These are phyloP conservation scores for Notodonta ziczac DNA, from an alignment of 2,888 invertebrate genomes.

Conservation along the genomic window DNA sequence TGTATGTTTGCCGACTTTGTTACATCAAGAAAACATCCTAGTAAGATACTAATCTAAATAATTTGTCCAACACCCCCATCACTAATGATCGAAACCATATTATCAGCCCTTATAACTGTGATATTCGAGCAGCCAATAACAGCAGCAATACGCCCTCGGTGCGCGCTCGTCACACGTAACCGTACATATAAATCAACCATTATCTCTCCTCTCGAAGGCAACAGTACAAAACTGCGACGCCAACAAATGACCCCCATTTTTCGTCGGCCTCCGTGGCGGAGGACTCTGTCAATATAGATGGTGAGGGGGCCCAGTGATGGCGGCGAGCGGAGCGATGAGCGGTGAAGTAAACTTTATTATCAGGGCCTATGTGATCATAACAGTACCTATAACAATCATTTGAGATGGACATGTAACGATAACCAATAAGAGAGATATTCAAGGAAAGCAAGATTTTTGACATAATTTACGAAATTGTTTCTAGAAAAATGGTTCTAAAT, in stretches of 20 bases:
- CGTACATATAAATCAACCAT: slow-evolving; percentile 79
- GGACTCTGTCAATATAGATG: slow-evolving; percentile 82
- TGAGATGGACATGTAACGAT: too few relatives aligned
- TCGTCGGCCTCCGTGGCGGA: slow-evolving; percentile 77
- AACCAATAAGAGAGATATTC: too few relatives aligned
- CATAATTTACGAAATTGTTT: too few relatives aligned
- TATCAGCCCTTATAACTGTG: slow-evolving; percentile 10
- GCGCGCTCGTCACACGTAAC: slow-evolving; percentile 67
- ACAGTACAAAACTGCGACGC: slow-evolving; percentile 81
- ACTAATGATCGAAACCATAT: not conserved
- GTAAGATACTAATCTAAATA: not conserved
- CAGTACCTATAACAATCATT: too few relatives aligned
- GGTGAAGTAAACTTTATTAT: not conserved
- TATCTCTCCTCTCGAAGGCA: slow-evolving; percentile 81
- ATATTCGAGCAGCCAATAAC: slow-evolving; percentile 40
- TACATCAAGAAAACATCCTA: too few relatives aligned
- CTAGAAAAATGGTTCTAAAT: too few relatives aligned
- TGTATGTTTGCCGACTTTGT: too few relatives aligned
- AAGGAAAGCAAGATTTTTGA: too few relatives aligned
- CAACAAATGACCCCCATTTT: slow-evolving; percentile 83
- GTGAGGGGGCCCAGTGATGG: slow-evolving; percentile 31
- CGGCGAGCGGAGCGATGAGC: slow-evolving; percentile 29
- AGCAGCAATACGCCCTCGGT: slow-evolving; percentile 39
- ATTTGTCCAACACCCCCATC: not conserved
- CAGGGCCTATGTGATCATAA: too few relatives aligned